Evolutionary conservation across 2,113 vertebrate genomes (phyloP).

Genomic region (Clarias gariepinus): DNA sequence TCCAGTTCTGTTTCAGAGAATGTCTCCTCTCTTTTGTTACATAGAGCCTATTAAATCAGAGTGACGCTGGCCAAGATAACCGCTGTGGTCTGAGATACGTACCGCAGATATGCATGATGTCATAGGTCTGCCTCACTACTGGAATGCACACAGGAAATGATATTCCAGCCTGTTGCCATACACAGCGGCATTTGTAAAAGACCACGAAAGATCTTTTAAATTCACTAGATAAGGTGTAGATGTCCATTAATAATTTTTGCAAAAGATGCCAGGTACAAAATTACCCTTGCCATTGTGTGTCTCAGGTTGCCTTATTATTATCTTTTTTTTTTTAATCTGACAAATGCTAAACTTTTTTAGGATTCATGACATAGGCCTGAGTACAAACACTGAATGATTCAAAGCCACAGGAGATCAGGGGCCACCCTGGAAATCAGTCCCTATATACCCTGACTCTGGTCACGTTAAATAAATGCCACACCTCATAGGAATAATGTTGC

Average conservation of each 20-base stretch:
- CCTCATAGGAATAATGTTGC: slow-evolving; percentile 60
- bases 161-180: not conserved
- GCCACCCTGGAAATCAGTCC: slow-evolving; percentile 58
- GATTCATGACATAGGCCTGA: slow-evolving; percentile 49
- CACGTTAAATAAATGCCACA: slow-evolving; percentile 67
- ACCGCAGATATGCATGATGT: not conserved
- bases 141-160: slow-evolving; percentile 3
- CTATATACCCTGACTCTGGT: slow-evolving; percentile 44
- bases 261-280: not conserved
- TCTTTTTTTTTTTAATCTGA: not conserved
- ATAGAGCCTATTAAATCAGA: not conserved
- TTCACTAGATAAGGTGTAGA: not conserved
- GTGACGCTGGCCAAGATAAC: not conserved
- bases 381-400: slow-evolving; percentile 45
- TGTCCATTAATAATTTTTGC: not conserved
- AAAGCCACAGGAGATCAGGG: slow-evolving; percentile 43
- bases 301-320: not conserved
- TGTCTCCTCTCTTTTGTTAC: slow-evolving; percentile 13
- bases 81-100: not conserved
- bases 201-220: not conserved
- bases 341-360: slow-evolving; percentile 39
- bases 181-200: not conserved
- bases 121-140: slow-evolving; percentile 1
- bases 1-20: slow-evolving; percentile 37
- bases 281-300: not conserved